Evolutionary conservation across 1,140 invertebrate genomes (phyloP).

Genomic region (Globodera rostochiensis): DNA sequence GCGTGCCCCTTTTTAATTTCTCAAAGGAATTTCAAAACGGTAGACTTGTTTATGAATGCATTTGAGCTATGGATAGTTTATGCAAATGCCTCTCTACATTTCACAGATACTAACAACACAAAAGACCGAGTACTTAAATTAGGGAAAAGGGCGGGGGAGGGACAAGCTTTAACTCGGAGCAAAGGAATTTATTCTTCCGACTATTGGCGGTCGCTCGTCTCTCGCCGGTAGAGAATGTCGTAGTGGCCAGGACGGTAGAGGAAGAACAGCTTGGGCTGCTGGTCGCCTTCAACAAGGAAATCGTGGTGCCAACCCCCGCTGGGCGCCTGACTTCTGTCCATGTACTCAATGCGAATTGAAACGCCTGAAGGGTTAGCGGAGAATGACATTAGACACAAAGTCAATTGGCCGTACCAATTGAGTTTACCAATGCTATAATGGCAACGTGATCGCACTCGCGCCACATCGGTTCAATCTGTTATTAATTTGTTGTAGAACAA

Average conservation of each 20-base stretch:
- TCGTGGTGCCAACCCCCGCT: constrained; percentile 59
- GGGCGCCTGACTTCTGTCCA: constrained; percentile 52
- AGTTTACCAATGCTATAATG: constrained; percentile 57
- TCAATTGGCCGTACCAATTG: constrained; percentile 36
- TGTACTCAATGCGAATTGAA: constrained; percentile 55
- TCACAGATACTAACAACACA: too few relatives aligned
- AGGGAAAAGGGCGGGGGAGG: too few relatives aligned
- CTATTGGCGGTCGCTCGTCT: too few relatives aligned
- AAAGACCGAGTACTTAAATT: too few relatives aligned
- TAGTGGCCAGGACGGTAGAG: constrained; percentile 57
- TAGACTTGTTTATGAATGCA: too few relatives aligned
- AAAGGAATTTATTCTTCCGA: too few relatives aligned
- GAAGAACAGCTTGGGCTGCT: constrained; percentile 44
- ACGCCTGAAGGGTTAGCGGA: constrained; percentile 33
- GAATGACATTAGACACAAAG: background rate
- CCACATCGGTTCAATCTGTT: constrained; percentile 55
- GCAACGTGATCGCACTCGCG: constrained; percentile 49
- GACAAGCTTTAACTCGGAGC: too few relatives aligned
- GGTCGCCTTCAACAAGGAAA: constrained; percentile 33
- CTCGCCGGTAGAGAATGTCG: constrained; percentile 44
- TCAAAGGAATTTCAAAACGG: too few relatives aligned
- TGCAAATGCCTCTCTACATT: too few relatives aligned
- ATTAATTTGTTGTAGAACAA: background rate
- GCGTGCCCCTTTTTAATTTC: too few relatives aligned
- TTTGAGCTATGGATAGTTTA: too few relatives aligned